A percentile compares a stretch with the other conserved stretches of the same genome.
Evolutionary conservation across 2,888 invertebrate species (phyloP).

Genomic region (Brachyptera risi): DNA sequence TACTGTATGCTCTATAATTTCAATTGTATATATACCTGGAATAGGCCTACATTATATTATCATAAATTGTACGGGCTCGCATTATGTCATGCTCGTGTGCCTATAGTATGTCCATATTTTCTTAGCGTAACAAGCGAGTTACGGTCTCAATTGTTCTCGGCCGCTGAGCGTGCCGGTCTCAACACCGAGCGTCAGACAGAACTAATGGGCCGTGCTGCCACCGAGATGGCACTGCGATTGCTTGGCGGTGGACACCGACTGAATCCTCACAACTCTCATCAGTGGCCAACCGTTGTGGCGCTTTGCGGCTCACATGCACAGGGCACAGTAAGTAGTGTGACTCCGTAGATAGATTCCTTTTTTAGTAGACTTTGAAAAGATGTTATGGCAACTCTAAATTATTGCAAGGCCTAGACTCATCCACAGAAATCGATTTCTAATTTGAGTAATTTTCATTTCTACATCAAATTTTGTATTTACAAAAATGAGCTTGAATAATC

Average conservation of each 20-base stretch:
- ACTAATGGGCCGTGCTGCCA: constrained; percentile 76
- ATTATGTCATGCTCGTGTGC: too few species aligned
- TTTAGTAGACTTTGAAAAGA: background rate
- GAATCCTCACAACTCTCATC: constrained; percentile 83
- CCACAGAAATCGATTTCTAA: too few species aligned
- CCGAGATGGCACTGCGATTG: constrained; percentile 78
- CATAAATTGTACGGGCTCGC: too few species aligned
- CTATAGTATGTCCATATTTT: too few species aligned
- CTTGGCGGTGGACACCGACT: constrained; percentile 79
- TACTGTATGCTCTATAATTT: too few species aligned
- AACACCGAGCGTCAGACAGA: constrained; percentile 63
- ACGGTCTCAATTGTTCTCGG: constrained; percentile 62
- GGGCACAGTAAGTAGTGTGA: constrained; percentile 45
- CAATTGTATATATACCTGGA: too few species aligned
- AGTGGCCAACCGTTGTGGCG: constrained; percentile 76
- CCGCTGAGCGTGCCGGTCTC: constrained; percentile 64
- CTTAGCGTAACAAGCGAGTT: constrained; percentile 61
- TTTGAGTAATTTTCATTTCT: too few species aligned
- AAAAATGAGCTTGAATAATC: background rate
- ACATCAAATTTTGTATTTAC: background rate
- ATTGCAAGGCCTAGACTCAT: too few species aligned
- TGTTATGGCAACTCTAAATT: background rate
- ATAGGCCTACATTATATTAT: too few species aligned
- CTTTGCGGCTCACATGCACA: constrained; percentile 64
- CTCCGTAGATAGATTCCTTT: background rate